These are phyloP conservation scores for Lordiphosa mommai DNA, from an alignment of 1,140 invertebrate genomes.

Conservation along the genomic window DNA sequence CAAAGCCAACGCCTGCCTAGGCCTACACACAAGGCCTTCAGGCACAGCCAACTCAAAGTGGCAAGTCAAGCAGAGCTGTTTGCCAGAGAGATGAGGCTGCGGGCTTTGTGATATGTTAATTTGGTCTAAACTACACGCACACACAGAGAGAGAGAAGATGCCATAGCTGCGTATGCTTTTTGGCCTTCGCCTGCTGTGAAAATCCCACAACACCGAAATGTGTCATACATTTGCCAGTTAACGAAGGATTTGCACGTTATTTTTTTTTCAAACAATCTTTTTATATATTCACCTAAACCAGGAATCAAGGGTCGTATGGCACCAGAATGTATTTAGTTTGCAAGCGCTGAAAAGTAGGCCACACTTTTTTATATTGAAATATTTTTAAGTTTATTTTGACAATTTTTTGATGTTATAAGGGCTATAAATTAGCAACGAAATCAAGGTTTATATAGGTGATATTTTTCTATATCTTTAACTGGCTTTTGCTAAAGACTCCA, in stretches of 20 bases:
- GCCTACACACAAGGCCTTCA: background rate
- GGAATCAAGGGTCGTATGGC: too few species aligned
- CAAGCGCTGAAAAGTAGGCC: too few species aligned
- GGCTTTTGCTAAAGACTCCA: too few species aligned
- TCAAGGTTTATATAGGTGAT: too few species aligned
- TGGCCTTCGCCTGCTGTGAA: conserved; percentile 9
- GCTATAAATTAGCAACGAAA: too few species aligned
- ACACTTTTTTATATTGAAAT: too few species aligned
- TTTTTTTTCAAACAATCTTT: too few species aligned
- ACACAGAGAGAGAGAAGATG: background rate
- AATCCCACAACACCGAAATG: conserved; percentile 34
- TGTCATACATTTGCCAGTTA: conserved; percentile 56
- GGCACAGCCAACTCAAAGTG: conserved; percentile 45
- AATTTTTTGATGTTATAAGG: too few species aligned
- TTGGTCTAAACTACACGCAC: conserved; percentile 57
- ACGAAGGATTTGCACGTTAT: conserved; percentile 27
- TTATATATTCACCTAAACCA: background rate
- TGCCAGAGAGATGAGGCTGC: conserved; percentile 14
- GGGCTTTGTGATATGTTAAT: conserved; percentile 67
- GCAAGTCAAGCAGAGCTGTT: conserved; percentile 49
- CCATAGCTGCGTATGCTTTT: conserved; percentile 21
- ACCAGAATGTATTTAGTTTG: too few species aligned
- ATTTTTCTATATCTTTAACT: too few species aligned
- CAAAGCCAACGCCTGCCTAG: conserved; percentile 26
- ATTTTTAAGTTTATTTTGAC: too few species aligned